These are phyloP conservation scores for Muntiacus reevesi DNA, from an alignment of 2,113 vertebrate species.

Conservation along the genomic window DNA sequence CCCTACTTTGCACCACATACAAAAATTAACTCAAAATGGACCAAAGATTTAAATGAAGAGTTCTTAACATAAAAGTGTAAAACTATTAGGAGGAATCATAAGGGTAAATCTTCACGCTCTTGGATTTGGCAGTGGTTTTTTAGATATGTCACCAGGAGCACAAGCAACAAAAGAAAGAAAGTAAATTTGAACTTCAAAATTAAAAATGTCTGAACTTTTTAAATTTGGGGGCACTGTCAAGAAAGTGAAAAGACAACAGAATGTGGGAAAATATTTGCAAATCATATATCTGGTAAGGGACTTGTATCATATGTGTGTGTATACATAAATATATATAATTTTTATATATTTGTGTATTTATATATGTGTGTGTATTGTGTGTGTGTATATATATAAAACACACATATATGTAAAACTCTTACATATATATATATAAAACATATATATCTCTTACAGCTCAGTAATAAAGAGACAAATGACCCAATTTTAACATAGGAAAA, in stretches of 20 bases:
- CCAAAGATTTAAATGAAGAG: not conserved
- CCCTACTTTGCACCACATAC: not conserved
- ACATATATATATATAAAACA: not conserved
- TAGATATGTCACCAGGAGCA: not conserved
- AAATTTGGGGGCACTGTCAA: not conserved
- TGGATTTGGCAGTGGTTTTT: not conserved
- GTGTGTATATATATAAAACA: too few species aligned
- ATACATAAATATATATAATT: not conserved
- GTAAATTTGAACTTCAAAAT: not conserved
- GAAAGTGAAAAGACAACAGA: not conserved
- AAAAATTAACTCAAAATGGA: slow-evolving; percentile 24
- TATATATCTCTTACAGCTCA: not conserved
- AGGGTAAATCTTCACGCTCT: not conserved
- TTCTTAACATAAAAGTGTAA: not conserved
- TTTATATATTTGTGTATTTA: not conserved
- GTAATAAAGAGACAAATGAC: not conserved
- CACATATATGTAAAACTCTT: not conserved
- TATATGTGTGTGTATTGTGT: not conserved
- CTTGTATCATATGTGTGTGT: not conserved
- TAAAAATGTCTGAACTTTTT: not conserved
- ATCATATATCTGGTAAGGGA: not conserved
- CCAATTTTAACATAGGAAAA: not conserved
- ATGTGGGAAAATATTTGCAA: not conserved
- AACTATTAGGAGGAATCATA: not conserved
- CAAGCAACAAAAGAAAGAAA: not conserved